phyloP scores from a whole-genome alignment of 2,797 vertebrate genomes.

The Ptychadena robeensis region DNA sequence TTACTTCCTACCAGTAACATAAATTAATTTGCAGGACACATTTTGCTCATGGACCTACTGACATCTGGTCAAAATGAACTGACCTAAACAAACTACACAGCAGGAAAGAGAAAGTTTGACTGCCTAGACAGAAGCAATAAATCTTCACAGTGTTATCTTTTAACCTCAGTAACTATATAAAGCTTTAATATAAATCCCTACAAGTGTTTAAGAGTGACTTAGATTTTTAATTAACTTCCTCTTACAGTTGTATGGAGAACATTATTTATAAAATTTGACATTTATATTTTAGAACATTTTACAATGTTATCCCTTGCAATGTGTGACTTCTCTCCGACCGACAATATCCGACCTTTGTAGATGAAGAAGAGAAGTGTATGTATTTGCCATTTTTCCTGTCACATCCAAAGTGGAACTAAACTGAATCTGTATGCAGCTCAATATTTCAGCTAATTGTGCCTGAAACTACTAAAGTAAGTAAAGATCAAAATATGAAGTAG shows the following conservation, averaged over 20 bases:
- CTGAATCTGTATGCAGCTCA: too few relatives aligned
- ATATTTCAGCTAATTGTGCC: too few relatives aligned
- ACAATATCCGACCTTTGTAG: background rate
- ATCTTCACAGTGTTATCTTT: background rate
- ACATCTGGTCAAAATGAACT: background rate
- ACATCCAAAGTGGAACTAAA: too few relatives aligned
- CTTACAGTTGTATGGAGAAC: background rate
- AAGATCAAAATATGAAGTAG: too few relatives aligned
- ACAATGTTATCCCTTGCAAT: background rate
- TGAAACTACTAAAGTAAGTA: too few relatives aligned
- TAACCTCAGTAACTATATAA: background rate
- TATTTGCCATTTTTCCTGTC: background rate
- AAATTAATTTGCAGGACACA: background rate
- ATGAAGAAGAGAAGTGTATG: background rate
- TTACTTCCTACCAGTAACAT: too few relatives aligned
- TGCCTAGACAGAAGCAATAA: background rate
- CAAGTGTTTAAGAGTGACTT: background rate
- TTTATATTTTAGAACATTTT: background rate
- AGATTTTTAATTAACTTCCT: background rate
- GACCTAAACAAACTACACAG: background rate
- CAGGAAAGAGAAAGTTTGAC: background rate
- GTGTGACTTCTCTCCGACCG: background rate
- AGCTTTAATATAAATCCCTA: background rate
- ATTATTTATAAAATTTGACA: background rate
- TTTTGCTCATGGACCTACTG: background rate